Evolutionary conservation across 2,797 vertebrate species (phyloP).

Genomic region (Semaprochilodus insignis): DNA sequence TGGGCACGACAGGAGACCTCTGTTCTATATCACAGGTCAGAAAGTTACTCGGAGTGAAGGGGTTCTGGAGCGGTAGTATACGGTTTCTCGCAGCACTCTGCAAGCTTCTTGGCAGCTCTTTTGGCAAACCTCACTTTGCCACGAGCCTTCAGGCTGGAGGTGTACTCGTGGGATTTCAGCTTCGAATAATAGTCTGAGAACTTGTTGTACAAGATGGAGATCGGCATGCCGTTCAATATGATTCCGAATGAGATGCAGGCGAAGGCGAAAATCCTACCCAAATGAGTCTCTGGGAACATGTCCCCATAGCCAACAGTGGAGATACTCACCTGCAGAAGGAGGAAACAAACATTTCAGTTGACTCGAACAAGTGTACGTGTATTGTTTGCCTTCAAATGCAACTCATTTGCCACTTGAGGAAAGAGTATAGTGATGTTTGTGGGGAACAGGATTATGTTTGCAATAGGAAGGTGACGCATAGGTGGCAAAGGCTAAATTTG

Average conservation of each 20-base stretch:
- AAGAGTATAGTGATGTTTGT: background rate
- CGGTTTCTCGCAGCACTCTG: constrained; percentile 57
- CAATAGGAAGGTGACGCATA: background rate
- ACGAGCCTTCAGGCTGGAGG: constrained; percentile 61
- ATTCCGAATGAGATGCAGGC: constrained; percentile 84
- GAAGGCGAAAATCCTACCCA: constrained; percentile 80
- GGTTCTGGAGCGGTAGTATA: background rate
- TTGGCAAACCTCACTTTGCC: constrained; percentile 69
- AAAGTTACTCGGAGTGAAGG: background rate
- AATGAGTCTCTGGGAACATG: constrained; percentile 75
- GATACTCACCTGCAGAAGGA: constrained; percentile 79
- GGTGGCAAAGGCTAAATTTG: background rate
- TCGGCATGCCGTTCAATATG: constrained; percentile 86
- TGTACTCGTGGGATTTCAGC: constrained; percentile 79
- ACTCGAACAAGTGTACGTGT: background rate
- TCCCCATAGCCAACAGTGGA: constrained; percentile 85
- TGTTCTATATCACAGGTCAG: background rate
- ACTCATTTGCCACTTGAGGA: background rate
- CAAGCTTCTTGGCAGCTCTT: constrained; percentile 65
- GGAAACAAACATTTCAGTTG: background rate
- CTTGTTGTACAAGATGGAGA: constrained; percentile 85
- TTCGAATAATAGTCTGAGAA: constrained; percentile 86
- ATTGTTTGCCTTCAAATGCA: background rate
- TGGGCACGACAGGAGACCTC: too few relatives aligned
- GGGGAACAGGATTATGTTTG: background rate